Evolutionary conservation across 2,797 vertebrate species (phyloP).

Genomic region (Bufotes viridis): DNA sequence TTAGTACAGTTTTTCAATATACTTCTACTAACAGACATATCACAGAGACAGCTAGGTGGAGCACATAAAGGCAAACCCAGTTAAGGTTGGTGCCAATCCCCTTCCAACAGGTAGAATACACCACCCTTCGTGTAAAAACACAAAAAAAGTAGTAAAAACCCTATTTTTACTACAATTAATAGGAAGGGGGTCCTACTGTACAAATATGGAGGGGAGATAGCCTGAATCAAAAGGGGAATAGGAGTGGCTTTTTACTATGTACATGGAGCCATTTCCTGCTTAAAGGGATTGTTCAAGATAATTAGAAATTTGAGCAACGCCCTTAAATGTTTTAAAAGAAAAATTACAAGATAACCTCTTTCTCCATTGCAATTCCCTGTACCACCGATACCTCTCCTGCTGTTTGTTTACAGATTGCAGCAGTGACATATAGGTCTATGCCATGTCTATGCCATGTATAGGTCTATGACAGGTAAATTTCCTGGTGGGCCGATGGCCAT

Average conservation of each 20-base stretch:
- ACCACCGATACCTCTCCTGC: too few species aligned
- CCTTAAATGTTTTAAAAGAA: too few species aligned
- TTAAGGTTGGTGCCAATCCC: too few species aligned
- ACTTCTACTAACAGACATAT: not conserved
- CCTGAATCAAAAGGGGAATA: not conserved
- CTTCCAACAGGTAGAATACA: not conserved
- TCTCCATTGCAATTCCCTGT: too few species aligned
- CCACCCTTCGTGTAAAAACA: too few species aligned
- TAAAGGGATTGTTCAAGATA: not conserved
- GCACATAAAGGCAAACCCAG: not conserved
- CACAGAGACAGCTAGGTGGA: not conserved
- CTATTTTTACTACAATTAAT: not conserved
- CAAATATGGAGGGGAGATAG: not conserved
- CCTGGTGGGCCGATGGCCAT: too few species aligned
- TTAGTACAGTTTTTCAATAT: not conserved
- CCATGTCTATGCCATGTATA: too few species aligned
- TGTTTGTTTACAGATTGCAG: too few species aligned
- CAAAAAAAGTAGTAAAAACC: not conserved
- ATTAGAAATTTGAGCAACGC: too few species aligned
- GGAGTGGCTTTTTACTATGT: not conserved
- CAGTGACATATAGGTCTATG: too few species aligned
- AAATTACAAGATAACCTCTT: too few species aligned
- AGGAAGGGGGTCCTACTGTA: not conserved
- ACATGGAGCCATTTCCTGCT: not conserved
- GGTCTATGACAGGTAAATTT: too few species aligned